These are phyloP conservation scores for Lineus longissimus DNA, from an alignment of 1,140 invertebrate species.

Conservation along the genomic window DNA sequence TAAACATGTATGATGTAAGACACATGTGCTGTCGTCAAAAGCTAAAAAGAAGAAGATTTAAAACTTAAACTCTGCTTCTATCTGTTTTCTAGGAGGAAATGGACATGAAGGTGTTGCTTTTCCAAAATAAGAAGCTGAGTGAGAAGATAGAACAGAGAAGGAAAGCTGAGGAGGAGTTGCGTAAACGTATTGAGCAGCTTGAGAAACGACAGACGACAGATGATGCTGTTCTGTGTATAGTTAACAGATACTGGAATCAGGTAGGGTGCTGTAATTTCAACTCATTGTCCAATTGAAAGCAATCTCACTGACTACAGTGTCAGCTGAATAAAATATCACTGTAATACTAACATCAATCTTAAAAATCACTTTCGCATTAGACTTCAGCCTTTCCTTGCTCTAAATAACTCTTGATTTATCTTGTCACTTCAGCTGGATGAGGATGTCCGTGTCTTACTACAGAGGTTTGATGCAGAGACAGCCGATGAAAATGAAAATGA, in stretches of 20 bases:
- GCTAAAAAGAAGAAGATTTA: too few species aligned
- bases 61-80: too few species aligned
- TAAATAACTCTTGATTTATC: too few species aligned
- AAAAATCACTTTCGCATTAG: too few species aligned
- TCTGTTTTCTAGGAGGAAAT: slow-evolving; percentile 72
- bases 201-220: slow-evolving; percentile 96
- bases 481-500: slow-evolving; percentile 93
- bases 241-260: slow-evolving; percentile 93
- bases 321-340: not conserved
- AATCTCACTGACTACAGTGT: not conserved
- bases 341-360: too few species aligned
- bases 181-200: slow-evolving; percentile 90
- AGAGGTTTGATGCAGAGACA: slow-evolving; percentile 95
- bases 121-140: slow-evolving; percentile 94
- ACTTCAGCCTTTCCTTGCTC: too few species aligned
- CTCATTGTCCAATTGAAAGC: not conserved
- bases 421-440: slow-evolving; percentile 64
- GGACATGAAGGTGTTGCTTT: slow-evolving; percentile 94
- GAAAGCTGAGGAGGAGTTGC: slow-evolving; percentile 80
- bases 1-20: too few species aligned
- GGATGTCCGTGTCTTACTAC: slow-evolving; percentile 88
- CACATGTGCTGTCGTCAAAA: too few species aligned
- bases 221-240: slow-evolving; percentile 94
- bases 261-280: slow-evolving; percentile 21
- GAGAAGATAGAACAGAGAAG: slow-evolving; percentile 85